Conservation (phyloP, 2,797 vertebrate genomes). For the Craterocephalus amniculus region DNA sequence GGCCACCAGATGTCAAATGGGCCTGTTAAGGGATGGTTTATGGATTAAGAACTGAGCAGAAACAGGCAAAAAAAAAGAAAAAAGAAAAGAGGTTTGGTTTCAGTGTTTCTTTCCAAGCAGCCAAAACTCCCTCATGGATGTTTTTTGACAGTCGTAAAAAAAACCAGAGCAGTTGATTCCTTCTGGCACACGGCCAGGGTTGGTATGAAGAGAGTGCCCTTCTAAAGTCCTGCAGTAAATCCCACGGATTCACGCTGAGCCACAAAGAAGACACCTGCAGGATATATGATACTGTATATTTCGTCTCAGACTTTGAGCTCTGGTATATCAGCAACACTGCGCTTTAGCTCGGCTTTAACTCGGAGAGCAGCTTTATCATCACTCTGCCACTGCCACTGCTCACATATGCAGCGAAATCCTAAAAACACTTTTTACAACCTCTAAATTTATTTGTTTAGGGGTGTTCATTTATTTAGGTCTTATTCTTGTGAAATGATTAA, state of each 20-base stretch:
- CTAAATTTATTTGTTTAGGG: not conserved
- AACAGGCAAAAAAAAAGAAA: conserved; percentile 43
- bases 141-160: conserved; percentile 65
- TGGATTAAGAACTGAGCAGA: conserved; percentile 75
- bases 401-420: not conserved
- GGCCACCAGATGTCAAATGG: conserved; percentile 63
- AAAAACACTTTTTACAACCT: not conserved
- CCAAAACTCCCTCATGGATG: conserved; percentile 68
- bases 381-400: not conserved
- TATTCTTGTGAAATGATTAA: no score
- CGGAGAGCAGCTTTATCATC: conserved; percentile 25
- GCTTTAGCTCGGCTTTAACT: conserved; percentile 40
- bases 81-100: conserved; percentile 73
- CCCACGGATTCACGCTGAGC: conserved; percentile 61
- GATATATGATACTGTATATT: conserved; percentile 73
- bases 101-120: conserved; percentile 75
- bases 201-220: conserved; percentile 64
- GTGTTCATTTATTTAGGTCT: not conserved
- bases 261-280: conserved; percentile 72
- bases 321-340: conserved; percentile 51
- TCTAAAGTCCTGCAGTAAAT: conserved; percentile 72
- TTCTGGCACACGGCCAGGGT: conserved; percentile 68
- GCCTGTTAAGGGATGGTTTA: conserved; percentile 67
- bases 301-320: conserved; percentile 57
- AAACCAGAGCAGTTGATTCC: conserved; percentile 65